phyloP scores from a whole-genome alignment of 2,888 invertebrate genomes.

The Heliconius ismenius region DNA sequence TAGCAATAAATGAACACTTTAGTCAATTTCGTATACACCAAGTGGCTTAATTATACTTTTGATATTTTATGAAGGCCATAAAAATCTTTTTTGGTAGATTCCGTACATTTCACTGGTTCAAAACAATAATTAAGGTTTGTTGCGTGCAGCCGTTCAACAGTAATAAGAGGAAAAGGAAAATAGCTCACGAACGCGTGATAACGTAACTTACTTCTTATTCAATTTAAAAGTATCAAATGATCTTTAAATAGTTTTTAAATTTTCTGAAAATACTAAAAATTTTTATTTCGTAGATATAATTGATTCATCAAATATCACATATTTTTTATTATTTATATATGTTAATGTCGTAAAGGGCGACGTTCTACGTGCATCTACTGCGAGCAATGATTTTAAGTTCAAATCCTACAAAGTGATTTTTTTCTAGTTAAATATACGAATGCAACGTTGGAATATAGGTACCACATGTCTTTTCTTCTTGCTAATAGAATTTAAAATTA shows the following conservation, averaged over 20 bases:
- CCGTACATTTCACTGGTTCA: conserved; percentile 29
- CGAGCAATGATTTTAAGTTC: too few relatives aligned
- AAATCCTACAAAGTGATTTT: too few relatives aligned
- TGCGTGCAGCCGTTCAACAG: conserved; percentile 38
- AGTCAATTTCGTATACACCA: conserved; percentile 11
- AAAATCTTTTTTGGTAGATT: conserved; percentile 26
- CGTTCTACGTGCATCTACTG: too few relatives aligned
- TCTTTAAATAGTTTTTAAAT: not conserved
- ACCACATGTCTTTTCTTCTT: too few relatives aligned
- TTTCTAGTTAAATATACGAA: too few relatives aligned
- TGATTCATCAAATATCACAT: too few relatives aligned
- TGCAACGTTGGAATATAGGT: too few relatives aligned
- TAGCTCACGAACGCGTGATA: conserved; percentile 38
- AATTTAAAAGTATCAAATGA: conserved; percentile 43
- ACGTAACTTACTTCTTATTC: conserved; percentile 47
- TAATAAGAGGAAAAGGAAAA: conserved; percentile 34
- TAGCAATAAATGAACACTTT: conserved; percentile 11
- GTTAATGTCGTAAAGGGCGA: too few relatives aligned
- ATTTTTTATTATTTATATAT: too few relatives aligned
- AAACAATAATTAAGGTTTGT: conserved; percentile 40
- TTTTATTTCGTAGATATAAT: too few relatives aligned
- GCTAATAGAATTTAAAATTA: too few relatives aligned
- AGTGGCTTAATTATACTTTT: conserved; percentile 28
- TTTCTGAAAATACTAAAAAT: too few relatives aligned
- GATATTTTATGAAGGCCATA: conserved; percentile 29